A percentile compares a stretch with the other conserved stretches of the same genome.
Evolutionary conservation across 2,797 vertebrate species (phyloP).

Genomic region (Sphenodon punctatus): DNA sequence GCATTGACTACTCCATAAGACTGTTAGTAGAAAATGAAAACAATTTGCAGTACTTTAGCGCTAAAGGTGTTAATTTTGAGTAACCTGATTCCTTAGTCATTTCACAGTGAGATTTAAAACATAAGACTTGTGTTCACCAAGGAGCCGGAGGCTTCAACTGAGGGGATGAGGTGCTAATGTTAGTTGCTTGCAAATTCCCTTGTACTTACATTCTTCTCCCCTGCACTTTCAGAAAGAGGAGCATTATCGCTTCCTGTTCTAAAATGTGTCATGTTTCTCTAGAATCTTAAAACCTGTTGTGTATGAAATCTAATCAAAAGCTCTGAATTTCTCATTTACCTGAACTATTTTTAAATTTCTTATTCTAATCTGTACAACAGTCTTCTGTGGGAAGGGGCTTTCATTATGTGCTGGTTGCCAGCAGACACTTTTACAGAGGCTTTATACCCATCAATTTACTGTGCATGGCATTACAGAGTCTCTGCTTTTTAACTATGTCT

Average conservation of each 20-base stretch:
- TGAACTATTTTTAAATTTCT: no score
- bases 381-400: neutral
- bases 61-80: conserved; percentile 18
- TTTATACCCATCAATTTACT: neutral
- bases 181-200: no score
- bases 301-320: no score
- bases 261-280: neutral
- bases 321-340: no score
- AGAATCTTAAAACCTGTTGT: neutral
- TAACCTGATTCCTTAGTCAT: neutral
- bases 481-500: neutral
- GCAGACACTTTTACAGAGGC: neutral
- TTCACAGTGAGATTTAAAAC: neutral
- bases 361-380: no score
- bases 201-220: no score
- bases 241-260: no score
- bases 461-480: neutral
- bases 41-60: conserved; percentile 37
- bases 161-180: no score
- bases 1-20: neutral
- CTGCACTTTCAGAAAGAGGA: no score
- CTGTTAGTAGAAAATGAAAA: conserved; percentile 62
- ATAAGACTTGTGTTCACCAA: neutral
- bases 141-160: neutral
- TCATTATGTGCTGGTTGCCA: neutral